Base-by-base conservation (phyloP, 2,113 vertebrate species). In the Indicator indicator region DNA sequence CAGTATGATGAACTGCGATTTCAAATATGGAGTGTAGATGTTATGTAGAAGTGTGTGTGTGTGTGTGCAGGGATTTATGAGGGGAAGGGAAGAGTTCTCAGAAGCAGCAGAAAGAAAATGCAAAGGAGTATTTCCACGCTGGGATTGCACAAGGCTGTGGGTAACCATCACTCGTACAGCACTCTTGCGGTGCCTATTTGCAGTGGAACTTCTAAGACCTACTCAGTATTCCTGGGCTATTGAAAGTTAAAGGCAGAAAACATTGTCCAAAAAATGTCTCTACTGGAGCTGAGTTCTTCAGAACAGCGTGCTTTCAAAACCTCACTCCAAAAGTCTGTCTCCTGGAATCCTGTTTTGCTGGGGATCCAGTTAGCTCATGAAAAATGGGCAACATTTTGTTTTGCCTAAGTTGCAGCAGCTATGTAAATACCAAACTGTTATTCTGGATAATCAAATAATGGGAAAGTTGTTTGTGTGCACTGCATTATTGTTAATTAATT, bases 401-500 rank as follows among this genome's bases (percentile, higher is more conserved):
- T 89, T 64, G 74, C 82, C 67, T 91, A 93, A 40, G 38, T 93
- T 93, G 87, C 93, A 95, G 87, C 93, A 92, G 93, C 95, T 90
- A 46, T 89, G 94, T 95, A 97, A 97, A 97, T 97, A 96, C 68
- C 86, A 68, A 90, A 87, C 94, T 75, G 82, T 85, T 94, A 82
- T 67, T 83, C 82, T 88, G 72, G 75, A 54, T 86, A 95, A 93
- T 95, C 95, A 97, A 95, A 95, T 89, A 94, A 92, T 64, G 74
- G 72, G 68, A 54, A 74, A 96, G 82, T 90, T 94, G 71, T 97
- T 95, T 95, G 71, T 90, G 85, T 94, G 77, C 77, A 91, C 54
- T 86, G 71, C 73, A 81, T 93, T 96, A 86, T 85, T 96, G 89
- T 92, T 97, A 97, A 97, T 98, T 97, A 96, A 97, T 92, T 91